These are phyloP conservation scores for Brachyptera risi DNA, from an alignment of 2,888 invertebrate species.

Conservation along the genomic window DNA sequence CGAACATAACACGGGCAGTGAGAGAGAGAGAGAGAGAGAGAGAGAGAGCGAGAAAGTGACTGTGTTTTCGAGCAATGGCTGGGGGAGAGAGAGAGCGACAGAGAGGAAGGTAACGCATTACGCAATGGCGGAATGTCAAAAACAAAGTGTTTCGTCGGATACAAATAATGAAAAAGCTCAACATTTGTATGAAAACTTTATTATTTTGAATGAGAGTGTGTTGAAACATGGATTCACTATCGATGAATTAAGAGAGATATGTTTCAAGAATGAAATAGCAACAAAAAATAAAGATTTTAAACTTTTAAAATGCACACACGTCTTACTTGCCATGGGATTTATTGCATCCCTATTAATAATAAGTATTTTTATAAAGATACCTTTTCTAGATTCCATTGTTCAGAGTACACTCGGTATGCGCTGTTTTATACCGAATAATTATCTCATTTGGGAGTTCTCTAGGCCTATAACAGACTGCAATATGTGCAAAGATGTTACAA, in stretches of 20 bases:
- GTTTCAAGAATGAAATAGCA: conserved; percentile 22
- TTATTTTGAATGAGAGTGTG: conserved; percentile 31
- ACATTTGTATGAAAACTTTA: conserved; percentile 29
- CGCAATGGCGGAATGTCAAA: too few species aligned
- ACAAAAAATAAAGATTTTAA: conserved; percentile 1
- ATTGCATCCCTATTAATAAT: conserved; percentile 21
- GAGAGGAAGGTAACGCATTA: too few species aligned
- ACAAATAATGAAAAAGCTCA: conserved; percentile 23
- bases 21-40: too few species aligned
- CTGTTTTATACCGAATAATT: conserved; percentile 79
- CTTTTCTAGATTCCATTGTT: conserved; percentile 37
- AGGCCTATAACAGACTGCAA: conserved; percentile 77
- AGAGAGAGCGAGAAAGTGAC: too few species aligned
- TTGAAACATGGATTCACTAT: conserved; percentile 31
- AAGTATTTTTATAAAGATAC: conserved; percentile 37
- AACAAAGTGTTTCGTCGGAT: too few species aligned
- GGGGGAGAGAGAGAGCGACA: too few species aligned
- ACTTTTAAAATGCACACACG: neutral
- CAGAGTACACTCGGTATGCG: conserved; percentile 49
- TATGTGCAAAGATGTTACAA: conserved; percentile 66
- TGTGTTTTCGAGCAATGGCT: too few species aligned
- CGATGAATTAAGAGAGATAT: conserved; percentile 29
- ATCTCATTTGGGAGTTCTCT: conserved; percentile 81
- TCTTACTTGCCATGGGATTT: neutral
- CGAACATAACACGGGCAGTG: too few species aligned